Evolutionary conservation across 2,797 vertebrate species (phyloP), one percentile per base, ranked within the genome.

Genomic region (Enteromius paludinosus): DNA sequence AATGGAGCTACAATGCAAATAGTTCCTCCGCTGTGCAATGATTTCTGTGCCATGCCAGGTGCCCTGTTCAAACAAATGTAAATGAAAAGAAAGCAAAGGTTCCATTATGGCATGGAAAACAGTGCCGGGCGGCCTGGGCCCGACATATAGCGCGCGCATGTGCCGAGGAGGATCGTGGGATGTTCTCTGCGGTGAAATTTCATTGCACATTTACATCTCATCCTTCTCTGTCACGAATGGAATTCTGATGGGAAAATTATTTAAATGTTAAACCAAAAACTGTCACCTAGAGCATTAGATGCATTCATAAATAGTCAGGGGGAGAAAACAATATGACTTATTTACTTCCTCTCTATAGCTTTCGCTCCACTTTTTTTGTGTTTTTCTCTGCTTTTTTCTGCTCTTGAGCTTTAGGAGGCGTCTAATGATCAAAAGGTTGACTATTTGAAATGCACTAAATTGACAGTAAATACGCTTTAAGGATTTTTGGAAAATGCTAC

Each of bases 21-120:
- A 81, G 43, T 84, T 43, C 69, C n/a, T 68, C 72, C 7, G 2
- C 65, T 61, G 72, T 52, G 73, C 75, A 68, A 5, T 72, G 78
- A 79, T 61, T 71, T 76, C 78, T 65, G 66, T 70, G 80, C 30
- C 71, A 30, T 23, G 49, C 56, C 68, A 71, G 66, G 76, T 78
- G 59, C 69, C 70, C 68, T 73, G 78, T 82, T 84, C 79, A 83
- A 86, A 78, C 78, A 73, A 66, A 81, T 78, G 82, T 59, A 82
- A 86, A 84, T 84, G 78, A 78, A 78, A 72, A 35, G 43, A 77
- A 84, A 73, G 82, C 69, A 49, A 79, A 78, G 73, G 56, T 81
- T 61, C 41, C 30, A 80, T 72, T 82, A 83, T 81, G 71, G 25
- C 17, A 25, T 71, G 78, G 75, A 77, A 74, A 72, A 61, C 66